Evolutionary conservation across 2,888 invertebrate species (phyloP), one percentile per base, ranked within the genome.

Genomic region (Theristus sp.): DNA sequence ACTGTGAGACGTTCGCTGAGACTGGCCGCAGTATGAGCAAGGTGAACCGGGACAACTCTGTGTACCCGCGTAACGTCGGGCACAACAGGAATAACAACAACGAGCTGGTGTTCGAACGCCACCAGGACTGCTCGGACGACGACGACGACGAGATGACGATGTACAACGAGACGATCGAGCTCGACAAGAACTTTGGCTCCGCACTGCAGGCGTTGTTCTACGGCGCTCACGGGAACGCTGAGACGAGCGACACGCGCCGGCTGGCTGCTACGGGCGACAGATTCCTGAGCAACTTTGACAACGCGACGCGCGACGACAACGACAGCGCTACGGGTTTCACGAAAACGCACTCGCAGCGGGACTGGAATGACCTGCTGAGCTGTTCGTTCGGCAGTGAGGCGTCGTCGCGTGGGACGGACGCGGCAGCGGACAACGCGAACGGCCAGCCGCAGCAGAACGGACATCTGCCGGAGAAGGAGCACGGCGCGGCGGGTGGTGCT

Each of bases 181-280:
- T 55, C 13, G 59, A 60, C 25, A 60, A 82, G 47, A 86, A 83
- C 75, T 20, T 56, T 27, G 60, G 56, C 47, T 29, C 56, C 46
- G 49, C 59, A 1, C 28, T 27, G 49, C n/a, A 17, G 38, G 38
- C 38, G 10, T 38, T 38, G 38, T 38, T 38, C 38, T 6, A 17
- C 38, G 38, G 38, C 38, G 38, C 10, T 38, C 10, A 17, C 17
- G 38, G 38, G 6, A 17, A 38, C 17, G 10, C 6, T 6, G 38
- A 6, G 17, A 38, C 38, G 38, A 6, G 6, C 10, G 10, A 13
- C 38, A n/a, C n/a, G n/a, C n/a, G n/a, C n/a, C n/a, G n/a, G n/a
- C n/a, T n/a, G n/a, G n/a, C n/a, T n/a, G n/a, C n/a, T n/a, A n/a
- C n/a, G n/a, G n/a, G n/a, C n/a, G n/a, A n/a, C n/a, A n/a, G n/a